These are phyloP conservation scores for Porites lutea DNA, from an alignment of 64 coral and sea anemone species.

Conservation along the genomic window DNA sequence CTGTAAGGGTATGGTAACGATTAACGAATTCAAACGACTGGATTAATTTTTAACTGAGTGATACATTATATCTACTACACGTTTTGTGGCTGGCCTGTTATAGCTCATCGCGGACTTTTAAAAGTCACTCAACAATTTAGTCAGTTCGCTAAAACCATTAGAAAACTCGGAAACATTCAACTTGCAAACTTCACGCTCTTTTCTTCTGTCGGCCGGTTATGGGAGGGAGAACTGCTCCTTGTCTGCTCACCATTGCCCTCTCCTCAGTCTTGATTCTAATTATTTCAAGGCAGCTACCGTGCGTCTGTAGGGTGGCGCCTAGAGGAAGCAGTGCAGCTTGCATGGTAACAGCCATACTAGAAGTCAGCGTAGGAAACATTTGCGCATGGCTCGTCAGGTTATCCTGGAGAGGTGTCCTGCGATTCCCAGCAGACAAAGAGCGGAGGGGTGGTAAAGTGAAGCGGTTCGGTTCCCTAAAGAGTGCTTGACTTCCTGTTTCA, in stretches of 20 bases:
- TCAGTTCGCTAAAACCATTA: too few relatives aligned
- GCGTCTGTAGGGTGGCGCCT: constrained; percentile 2
- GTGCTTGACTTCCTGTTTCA: not conserved
- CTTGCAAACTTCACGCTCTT: too few relatives aligned
- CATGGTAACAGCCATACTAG: constrained; percentile 22
- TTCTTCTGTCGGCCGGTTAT: not conserved
- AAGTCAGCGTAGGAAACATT: not conserved
- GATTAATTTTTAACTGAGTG: too few relatives aligned
- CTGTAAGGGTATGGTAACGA: too few relatives aligned
- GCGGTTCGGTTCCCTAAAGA: too few relatives aligned
- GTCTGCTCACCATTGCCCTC: not conserved
- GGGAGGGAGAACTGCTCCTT: constrained; percentile 16
- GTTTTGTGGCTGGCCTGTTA: too few relatives aligned
- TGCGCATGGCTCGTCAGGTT: not conserved
- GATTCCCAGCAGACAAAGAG: too few relatives aligned
- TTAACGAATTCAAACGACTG: too few relatives aligned
- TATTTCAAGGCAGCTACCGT: constrained; percentile 20
- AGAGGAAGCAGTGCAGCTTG: constrained; percentile 20
- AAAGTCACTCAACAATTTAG: too few relatives aligned
- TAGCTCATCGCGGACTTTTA: too few relatives aligned
- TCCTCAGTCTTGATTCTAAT: constrained; percentile 27
- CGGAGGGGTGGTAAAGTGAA: not conserved
- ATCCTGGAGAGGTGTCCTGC: not conserved
- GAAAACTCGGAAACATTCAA: too few relatives aligned
- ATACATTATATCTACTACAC: too few relatives aligned